Base-by-base conservation (phyloP, 2,888 invertebrate genomes). In the Parasteatoda lunata region DNA sequence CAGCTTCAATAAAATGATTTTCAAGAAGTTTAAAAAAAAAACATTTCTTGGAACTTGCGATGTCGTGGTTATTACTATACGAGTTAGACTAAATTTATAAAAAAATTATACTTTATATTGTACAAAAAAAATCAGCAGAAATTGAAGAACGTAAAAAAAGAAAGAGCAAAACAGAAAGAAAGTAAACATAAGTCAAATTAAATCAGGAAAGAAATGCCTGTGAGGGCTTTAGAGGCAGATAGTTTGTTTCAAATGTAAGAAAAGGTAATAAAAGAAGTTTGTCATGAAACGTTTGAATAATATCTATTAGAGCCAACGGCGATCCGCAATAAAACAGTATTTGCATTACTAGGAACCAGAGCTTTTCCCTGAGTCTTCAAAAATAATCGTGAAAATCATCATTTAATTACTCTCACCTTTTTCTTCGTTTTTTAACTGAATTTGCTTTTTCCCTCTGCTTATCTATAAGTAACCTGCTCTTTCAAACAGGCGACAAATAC, bases 231-330 rank as follows among this genome's bases (percentile, higher is more conserved):
- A 30, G 30, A 30, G 73, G 59, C 5, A 11, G 70, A 64, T 76
- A 84, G 78, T 84, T 75, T 72, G 78, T 72, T 78, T 84, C 84
- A 78, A 84, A 84, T 73, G 75, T 30, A 30, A 30, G 30, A 30
- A 30, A 30, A 30, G 30, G 52, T 47, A 73, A 68, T 73, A 68
- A 49, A 69, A 84, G 84, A 77, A 52, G 76, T 76, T 54, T 49
- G 76, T 70, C 79, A 83, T 70, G 64, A 75, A 79, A 81, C 65
- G 73, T 72, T 72, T 78, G 84, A 77, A 73, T 84, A 84, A 84
- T 84, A 79, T 76, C n/a, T 81, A 71, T 77, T 86, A 81, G 72
- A n/a, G 68, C 66, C 81, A 54, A 65, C 64, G 80, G 52, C 85
- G 30, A 71, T 86, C 65, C 52, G 47, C 54, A 68, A 79, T 80